Evolutionary conservation across 2,797 vertebrate genomes (phyloP).

Genomic region (Eospalax fontanierii): DNA sequence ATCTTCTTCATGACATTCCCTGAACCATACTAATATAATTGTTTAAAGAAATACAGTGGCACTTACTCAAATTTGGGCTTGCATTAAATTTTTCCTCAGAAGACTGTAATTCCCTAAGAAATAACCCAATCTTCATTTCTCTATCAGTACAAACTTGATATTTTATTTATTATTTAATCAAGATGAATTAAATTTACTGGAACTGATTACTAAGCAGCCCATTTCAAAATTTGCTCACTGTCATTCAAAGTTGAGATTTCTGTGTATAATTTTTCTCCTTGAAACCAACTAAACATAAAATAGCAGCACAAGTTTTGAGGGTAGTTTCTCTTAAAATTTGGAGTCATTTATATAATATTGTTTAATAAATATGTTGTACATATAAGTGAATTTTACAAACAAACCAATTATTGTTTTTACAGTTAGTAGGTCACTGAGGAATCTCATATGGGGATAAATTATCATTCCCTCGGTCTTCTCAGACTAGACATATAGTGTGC

Average conservation of each 20-base stretch:
- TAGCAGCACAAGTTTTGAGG: not conserved
- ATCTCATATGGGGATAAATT: not conserved
- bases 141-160: not conserved
- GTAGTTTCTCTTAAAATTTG: conserved; percentile 31
- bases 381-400: conserved; percentile 48
- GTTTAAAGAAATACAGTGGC: not conserved
- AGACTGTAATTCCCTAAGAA: not conserved
- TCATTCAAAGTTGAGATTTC: too few relatives aligned
- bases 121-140: not conserved
- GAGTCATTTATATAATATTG: not conserved
- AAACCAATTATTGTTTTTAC: conserved; percentile 17
- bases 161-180: conserved; percentile 49
- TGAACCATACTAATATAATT: not conserved
- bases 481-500: not conserved
- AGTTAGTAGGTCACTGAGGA: not conserved
- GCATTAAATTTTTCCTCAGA: not conserved
- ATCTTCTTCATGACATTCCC: not conserved
- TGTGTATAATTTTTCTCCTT: too few relatives aligned
- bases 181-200: not conserved
- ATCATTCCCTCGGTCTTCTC: not conserved
- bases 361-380: conserved; percentile 60
- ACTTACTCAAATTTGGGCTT: not conserved
- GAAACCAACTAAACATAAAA: not conserved
- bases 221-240: not conserved
- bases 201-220: conserved; percentile 7